Evolutionary conservation across 1,140 invertebrate genomes (phyloP), one percentile per base, ranked within the genome.

Genomic region (Zaprionus nigranus): DNA sequence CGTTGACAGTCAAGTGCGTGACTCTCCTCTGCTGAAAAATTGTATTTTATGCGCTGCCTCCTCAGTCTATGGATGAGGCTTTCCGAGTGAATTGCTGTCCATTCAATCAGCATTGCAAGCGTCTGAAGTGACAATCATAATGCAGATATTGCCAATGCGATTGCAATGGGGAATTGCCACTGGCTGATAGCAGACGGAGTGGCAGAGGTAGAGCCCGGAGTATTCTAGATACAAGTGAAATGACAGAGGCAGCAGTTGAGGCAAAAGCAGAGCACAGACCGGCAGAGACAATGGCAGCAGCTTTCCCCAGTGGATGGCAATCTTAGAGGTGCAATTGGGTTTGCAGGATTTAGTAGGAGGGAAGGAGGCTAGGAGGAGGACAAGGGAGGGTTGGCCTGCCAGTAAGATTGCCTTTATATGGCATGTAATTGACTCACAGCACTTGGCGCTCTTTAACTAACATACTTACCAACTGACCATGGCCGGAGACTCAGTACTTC

Each of bases 41-140:
- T 67, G 62, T 72, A 56, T 78, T 83, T 78, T 68, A 78, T 75
- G 59, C 65, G 22, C 43, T 53, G 49, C 49, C 53, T 53, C 58
- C 43, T 54, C 28, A 58, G 49, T 63, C 20, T 30, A 67, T 58
- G 53, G 30, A 30, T 62, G 56, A 49, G 51, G 51, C 69, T 78
- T 86, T 87, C 81, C 84, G 49, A 84, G 62, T 78, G 81, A 87
- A 84, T 87, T 78, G 78, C 84, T 69, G 84, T 90, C 84, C 85
- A 87, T 88, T 87, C 84, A 87, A 87, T 87, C 84, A 87, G 81
- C 61, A 87, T 81, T 87, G 77, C 78, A 78, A 83, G 78, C 69
- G 80, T 73, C 78, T 90, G 81, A 87, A 87, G 85, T 87, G 84
- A 87, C 81, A 87, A 84, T 88, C 84, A 87, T 87, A 87, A 90